Conservation (phyloP, 2,797 vertebrate species). For the Cygnus olor region DNA sequence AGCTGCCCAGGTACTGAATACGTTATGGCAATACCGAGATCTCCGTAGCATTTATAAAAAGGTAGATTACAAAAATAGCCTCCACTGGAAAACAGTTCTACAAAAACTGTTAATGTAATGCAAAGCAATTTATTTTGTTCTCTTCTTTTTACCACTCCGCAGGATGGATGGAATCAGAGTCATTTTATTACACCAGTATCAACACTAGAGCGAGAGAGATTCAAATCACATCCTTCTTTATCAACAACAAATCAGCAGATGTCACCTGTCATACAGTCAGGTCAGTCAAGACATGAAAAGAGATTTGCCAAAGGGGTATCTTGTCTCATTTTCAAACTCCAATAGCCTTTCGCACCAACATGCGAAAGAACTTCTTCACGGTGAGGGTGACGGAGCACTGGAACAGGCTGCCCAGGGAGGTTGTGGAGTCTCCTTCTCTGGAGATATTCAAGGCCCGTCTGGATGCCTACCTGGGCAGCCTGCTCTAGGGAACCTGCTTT, state of each 20-base stretch:
- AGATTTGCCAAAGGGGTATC: not conserved
- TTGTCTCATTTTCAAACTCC: not conserved
- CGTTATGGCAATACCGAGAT: conserved; percentile 96
- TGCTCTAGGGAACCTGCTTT: too few relatives aligned
- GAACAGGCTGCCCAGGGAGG: too few relatives aligned
- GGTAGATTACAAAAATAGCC: conserved; percentile 77
- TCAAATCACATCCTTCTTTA: conserved; percentile 94
- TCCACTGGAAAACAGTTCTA: not conserved
- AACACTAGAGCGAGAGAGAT: conserved; percentile 93
- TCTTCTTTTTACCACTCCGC: conserved; percentile 22
- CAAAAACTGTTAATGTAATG: not conserved
- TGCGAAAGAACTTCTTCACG: too few relatives aligned
- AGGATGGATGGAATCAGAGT: conserved; percentile 99
- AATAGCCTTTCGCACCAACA: not conserved
- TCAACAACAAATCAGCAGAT: conserved; percentile 91
- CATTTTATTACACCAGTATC: conserved; percentile 98
- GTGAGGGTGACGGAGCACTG: too few relatives aligned
- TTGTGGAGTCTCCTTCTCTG: too few relatives aligned
- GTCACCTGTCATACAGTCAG: conserved; percentile 94
- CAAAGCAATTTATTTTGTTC: conserved; percentile 29
- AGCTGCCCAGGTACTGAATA: conserved; percentile 96
- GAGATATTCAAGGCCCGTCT: too few relatives aligned
- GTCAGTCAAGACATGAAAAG: conserved; percentile 71
- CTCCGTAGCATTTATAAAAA: conserved; percentile 98
- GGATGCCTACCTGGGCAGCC: too few relatives aligned